A percentile compares a stretch with the other conserved stretches of the same genome.
Conservation (phyloP, 1,140 invertebrate species). For the Heliothis subflexa region DNA sequence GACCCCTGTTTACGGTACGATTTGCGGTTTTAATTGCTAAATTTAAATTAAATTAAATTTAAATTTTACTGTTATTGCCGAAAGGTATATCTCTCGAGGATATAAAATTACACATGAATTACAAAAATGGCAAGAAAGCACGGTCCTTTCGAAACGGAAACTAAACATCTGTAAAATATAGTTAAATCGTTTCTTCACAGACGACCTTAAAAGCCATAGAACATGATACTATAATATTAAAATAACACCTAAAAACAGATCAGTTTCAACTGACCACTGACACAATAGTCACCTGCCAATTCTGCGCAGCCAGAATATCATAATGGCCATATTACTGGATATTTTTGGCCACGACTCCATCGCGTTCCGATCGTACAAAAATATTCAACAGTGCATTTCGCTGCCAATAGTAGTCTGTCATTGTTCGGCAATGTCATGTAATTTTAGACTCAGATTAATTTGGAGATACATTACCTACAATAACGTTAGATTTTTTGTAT, state of each 20-base stretch:
- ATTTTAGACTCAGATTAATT: background rate
- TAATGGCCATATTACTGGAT: background rate
- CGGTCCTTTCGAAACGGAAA: too few relatives aligned
- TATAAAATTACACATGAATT: too few relatives aligned
- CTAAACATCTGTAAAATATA: too few relatives aligned
- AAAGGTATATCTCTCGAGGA: too few relatives aligned
- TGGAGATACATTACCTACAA: background rate
- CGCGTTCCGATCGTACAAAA: background rate
- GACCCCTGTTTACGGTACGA: too few relatives aligned
- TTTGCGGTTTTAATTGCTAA: too few relatives aligned
- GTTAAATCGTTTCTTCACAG: too few relatives aligned
- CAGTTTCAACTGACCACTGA: background rate
- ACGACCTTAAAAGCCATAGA: too few relatives aligned
- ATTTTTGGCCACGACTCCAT: background rate
- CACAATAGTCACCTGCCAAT: background rate
- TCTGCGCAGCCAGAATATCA: background rate
- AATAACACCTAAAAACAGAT: background rate
- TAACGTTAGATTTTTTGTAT: background rate
- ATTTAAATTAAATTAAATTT: too few relatives aligned
- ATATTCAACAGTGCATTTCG: slow-evolving; percentile 4
- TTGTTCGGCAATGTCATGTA: slow-evolving; percentile 21
- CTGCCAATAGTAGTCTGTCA: slow-evolving; percentile 19
- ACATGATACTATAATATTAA: too few relatives aligned
- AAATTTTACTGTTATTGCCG: too few relatives aligned
- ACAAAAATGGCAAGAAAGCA: too few relatives aligned